phyloP scores from a whole-genome alignment of 2,797 vertebrate genomes.

The Sebastes elongatus region DNA sequence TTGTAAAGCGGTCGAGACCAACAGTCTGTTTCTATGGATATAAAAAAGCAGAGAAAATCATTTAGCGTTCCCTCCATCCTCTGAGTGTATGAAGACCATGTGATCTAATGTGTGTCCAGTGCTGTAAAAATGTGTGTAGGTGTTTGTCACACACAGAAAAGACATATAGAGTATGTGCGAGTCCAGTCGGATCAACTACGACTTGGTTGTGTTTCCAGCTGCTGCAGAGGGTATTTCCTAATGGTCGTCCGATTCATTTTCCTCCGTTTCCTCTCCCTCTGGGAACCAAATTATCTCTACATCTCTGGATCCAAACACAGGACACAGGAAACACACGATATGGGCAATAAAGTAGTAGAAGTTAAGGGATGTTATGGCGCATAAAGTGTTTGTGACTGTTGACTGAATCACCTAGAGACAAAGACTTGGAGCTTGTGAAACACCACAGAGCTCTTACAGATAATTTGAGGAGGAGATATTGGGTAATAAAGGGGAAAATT shows the following conservation, averaged over 20 bases:
- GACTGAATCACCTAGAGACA: conserved; percentile 18
- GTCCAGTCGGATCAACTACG: conserved; percentile 11
- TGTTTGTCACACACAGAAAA: conserved; percentile 33
- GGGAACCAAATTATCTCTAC: conserved; percentile 62
- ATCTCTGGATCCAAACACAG: conserved; percentile 28
- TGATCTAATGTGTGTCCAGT: conserved; percentile 18
- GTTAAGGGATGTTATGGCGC: background rate
- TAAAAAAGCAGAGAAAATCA: conserved; percentile 19
- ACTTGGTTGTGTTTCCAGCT: conserved; percentile 69
- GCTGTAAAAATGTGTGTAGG: conserved; percentile 17
- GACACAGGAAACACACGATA: conserved; percentile 36
- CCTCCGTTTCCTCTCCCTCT: conserved; percentile 21
- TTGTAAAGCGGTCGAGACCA: background rate
- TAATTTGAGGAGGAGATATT: background rate
- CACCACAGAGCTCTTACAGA: conserved; percentile 16
- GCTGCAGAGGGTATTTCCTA: conserved; percentile 56
- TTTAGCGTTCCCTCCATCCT: conserved; percentile 14
- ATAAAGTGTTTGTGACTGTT: conserved; percentile 13
- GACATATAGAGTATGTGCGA: conserved; percentile 20
- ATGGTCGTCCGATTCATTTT: conserved; percentile 52
- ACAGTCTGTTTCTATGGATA: conserved; percentile 24
- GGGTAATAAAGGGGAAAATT: conserved; percentile 13
- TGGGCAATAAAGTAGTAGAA: conserved; percentile 21
- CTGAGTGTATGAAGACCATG: background rate
- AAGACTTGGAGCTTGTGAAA: conserved; percentile 23